Conservation (phyloP, 1,140 invertebrate genomes). For the Pantala flavescens region DNA sequence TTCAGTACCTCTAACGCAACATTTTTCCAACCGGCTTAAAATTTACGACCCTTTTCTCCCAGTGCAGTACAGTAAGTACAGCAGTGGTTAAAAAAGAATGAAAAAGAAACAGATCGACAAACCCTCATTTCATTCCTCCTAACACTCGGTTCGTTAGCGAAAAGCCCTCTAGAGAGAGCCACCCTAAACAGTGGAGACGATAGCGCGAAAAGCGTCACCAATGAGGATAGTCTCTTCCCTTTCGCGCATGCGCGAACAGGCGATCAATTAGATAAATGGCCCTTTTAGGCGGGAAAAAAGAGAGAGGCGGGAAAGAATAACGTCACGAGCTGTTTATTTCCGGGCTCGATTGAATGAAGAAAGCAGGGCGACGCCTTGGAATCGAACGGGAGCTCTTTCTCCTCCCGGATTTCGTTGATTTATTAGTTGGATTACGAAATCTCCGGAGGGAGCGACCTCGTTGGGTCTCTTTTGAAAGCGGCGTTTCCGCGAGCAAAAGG, state of each 20-base stretch:
- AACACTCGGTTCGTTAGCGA: neutral
- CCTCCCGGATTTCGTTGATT: neutral
- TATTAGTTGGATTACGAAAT: slow-evolving; percentile 3
- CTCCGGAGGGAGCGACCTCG: neutral
- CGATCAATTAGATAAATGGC: slow-evolving; percentile 1
- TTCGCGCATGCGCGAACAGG: neutral
- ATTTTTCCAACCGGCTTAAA: too few relatives aligned
- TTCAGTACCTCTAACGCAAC: too few relatives aligned
- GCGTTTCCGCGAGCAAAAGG: neutral
- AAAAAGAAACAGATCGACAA: too few relatives aligned
- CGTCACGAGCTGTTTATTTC: neutral
- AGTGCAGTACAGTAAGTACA: too few relatives aligned
- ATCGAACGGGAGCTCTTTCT: neutral
- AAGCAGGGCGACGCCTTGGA: neutral
- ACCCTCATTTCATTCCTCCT: neutral
- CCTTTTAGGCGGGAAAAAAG: neutral
- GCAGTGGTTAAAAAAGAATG: too few relatives aligned
- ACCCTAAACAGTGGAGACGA: neutral
- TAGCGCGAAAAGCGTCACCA: neutral
- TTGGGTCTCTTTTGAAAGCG: slow-evolving; percentile 5
- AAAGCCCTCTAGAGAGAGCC: neutral
- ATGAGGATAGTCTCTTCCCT: neutral
- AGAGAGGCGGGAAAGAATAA: neutral
- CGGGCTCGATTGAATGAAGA: neutral
- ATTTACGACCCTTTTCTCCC: too few relatives aligned